Base-by-base conservation (phyloP, 2,797 vertebrate species). In the Periparus ater region DNA sequence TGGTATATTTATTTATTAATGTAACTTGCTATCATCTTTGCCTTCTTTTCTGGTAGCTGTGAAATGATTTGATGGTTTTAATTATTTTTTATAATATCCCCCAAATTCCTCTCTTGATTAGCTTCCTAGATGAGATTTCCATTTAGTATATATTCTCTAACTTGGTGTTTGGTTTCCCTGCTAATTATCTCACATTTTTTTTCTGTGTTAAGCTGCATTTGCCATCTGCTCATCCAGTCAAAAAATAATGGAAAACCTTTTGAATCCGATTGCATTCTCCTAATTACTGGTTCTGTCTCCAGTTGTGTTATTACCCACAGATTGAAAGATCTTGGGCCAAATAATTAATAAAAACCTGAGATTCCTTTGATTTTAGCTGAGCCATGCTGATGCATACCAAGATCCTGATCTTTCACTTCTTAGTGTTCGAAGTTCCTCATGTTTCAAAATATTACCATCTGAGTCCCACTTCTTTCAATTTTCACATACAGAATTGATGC, bases 211-310 rank as follows among this genome's bases (percentile, higher is more conserved):
- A 92, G 80, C 85, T 95, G 92, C 88, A 90, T 96, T 95, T 96
- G 76, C 96, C 95, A 96, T 97, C 96, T 97, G 95, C 91, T 96
- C 83, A 95, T 91, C 82, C 85, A 96, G 83, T 88, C 91, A 91
- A 88, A 92, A 97, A 90, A 90, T 75, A 96, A 94, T 84, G 89
- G 79, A 88, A 96, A 96, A 73, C 57, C 88, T 96, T 96, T 90
- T 93, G 85, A 95, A 94, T 86, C 55, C 7, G 0, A 93, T 63
- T 94, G 63, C 85, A 81, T 80, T 92, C 82, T 89, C 87, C 44
- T 95, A 94, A 96, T 96, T 91, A 88, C 76, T 93, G 85, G 47
- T 88, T 93, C 88, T 91, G 47, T 91, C 82, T 95, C 89, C 85
- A 95, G 87, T 96, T 96, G 87, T 89, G 82, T 91, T 91, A 94